These are phyloP conservation scores for Neoscelio sp. DNA, from an alignment of 2,888 invertebrate species.

Conservation along the genomic window DNA sequence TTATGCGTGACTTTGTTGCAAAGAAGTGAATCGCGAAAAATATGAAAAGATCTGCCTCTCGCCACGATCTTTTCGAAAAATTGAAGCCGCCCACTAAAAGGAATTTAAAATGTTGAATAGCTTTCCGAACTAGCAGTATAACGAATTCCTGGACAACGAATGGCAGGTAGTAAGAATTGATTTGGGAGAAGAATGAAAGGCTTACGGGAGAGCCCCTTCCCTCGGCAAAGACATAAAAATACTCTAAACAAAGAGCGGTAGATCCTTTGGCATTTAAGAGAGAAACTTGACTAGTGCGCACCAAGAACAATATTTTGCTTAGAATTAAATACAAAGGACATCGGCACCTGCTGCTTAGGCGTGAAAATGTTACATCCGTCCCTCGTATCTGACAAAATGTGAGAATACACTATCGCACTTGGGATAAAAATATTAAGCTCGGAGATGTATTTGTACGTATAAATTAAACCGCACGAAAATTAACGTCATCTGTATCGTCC, in stretches of 20 bases:
- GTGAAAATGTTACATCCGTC: slow-evolving; percentile 67
- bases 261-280: slow-evolving; percentile 71
- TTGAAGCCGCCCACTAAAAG: slow-evolving; percentile 62
- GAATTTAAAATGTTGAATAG: slow-evolving; percentile 60
- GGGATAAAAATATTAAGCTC: slow-evolving; percentile 29
- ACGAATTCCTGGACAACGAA: slow-evolving; percentile 63
- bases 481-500: too few species aligned
- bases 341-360: slow-evolving; percentile 75
- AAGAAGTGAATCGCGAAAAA: slow-evolving; percentile 67
- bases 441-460: too few species aligned
- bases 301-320: slow-evolving; percentile 80
- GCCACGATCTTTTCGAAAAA: slow-evolving; percentile 61
- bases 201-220: slow-evolving; percentile 72
- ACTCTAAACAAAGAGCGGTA: slow-evolving; percentile 73
- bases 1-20: slow-evolving; percentile 63
- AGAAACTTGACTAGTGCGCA: slow-evolving; percentile 70
- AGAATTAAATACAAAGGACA: slow-evolving; percentile 71
- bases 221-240: slow-evolving; percentile 75
- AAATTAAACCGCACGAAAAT: too few species aligned
- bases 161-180: slow-evolving; percentile 68
- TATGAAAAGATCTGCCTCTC: slow-evolving; percentile 49
- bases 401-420: slow-evolving; percentile 47
- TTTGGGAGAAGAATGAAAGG: slow-evolving; percentile 76
- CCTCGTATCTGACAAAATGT: slow-evolving; percentile 53
- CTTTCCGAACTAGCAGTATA: slow-evolving; percentile 62